Percentiles rank a stretch among this genome's conserved stretches.
These are phyloP conservation scores for Melanophora roralis DNA, from an alignment of 2,888 invertebrate genomes.

Conservation along the genomic window DNA sequence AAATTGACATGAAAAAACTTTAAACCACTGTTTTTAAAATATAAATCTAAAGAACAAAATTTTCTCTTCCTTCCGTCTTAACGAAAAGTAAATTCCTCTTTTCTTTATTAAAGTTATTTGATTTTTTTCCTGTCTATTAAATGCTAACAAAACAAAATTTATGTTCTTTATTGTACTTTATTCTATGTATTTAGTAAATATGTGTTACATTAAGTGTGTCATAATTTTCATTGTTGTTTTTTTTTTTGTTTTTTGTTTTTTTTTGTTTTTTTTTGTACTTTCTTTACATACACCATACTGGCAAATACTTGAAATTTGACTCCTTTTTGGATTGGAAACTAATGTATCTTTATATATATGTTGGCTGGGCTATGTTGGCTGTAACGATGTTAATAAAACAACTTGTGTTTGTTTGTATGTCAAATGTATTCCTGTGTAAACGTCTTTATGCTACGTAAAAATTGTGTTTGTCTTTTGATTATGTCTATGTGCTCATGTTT, in stretches of 20 bases:
- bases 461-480: neutral
- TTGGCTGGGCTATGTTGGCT: neutral
- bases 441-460: neutral
- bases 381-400: conserved; percentile 20
- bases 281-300: neutral
- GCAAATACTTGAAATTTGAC: conserved; percentile 15
- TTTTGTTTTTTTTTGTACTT: neutral
- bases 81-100: neutral
- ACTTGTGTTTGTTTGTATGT: conserved; percentile 9
- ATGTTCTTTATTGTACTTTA: neutral
- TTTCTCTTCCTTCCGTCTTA: neutral
- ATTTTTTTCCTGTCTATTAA: conserved; percentile 11
- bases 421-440: neutral
- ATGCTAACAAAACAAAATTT: neutral
- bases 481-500: conserved; percentile 1
- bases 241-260: conserved; percentile 6
- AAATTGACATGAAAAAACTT: neutral
- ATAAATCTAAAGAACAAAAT: neutral
- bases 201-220: neutral
- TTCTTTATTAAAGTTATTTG: neutral
- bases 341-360: neutral
- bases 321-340: conserved; percentile 13
- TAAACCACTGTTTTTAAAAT: conserved; percentile 8
- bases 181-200: neutral
- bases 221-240: conserved; percentile 28